A percentile compares a stretch with the other conserved stretches of the same genome.
These are phyloP conservation scores for Hydropotes inermis DNA, from an alignment of 2,113 vertebrate genomes.

Conservation along the genomic window DNA sequence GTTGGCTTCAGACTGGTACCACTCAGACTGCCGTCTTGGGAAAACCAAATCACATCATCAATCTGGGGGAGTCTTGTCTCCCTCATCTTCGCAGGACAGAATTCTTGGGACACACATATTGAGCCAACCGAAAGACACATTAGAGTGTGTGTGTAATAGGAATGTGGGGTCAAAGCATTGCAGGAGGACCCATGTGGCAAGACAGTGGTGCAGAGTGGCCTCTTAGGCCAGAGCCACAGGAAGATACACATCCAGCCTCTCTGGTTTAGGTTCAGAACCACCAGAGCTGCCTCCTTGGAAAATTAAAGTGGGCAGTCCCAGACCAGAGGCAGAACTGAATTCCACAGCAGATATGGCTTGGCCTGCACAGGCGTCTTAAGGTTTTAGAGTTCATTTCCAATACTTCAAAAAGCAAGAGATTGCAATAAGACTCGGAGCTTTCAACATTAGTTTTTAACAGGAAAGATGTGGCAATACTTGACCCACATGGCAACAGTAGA, in stretches of 20 bases:
- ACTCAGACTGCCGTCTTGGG: background rate
- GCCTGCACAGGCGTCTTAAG: background rate
- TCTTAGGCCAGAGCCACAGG: background rate
- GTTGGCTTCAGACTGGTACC: background rate
- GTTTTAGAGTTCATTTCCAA: background rate
- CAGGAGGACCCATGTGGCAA: background rate
- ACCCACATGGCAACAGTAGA: background rate
- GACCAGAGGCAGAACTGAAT: background rate
- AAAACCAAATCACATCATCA: background rate
- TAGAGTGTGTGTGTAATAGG: background rate
- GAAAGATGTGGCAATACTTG: background rate
- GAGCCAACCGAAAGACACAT: background rate
- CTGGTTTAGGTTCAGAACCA: background rate
- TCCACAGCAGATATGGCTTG: background rate
- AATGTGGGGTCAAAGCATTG: background rate
- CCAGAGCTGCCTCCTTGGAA: background rate
- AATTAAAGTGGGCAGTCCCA: background rate
- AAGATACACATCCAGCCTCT: background rate
- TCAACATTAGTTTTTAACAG: background rate
- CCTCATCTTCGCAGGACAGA: background rate
- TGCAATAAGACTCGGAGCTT: background rate
- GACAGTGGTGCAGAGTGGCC: background rate
- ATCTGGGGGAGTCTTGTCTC: background rate
- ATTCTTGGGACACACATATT: background rate
- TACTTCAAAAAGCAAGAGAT: background rate